Evolutionary conservation across 2,797 vertebrate species (phyloP).

Genomic region (Scleropages formosus): DNA sequence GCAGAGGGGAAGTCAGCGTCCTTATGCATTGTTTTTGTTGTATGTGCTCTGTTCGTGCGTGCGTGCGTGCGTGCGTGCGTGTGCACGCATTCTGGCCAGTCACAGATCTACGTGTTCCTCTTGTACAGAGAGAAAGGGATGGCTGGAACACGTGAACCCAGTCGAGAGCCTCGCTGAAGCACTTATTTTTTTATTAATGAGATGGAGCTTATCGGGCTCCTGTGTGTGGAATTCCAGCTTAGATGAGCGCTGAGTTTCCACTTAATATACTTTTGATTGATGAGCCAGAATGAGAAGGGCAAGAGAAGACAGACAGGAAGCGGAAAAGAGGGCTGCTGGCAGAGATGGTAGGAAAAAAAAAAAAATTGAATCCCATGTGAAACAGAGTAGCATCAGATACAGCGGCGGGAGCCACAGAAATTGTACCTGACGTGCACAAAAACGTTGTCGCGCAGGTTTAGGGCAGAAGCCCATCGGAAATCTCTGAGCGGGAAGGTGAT

Average conservation of each 20-base stretch:
- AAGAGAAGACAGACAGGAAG: conserved; percentile 53
- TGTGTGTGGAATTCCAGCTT: conserved; percentile 91
- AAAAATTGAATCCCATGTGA: conserved; percentile 60
- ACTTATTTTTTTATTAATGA: conserved; percentile 90
- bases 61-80: not conserved
- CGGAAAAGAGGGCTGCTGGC: not conserved
- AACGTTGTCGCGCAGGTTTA: conserved; percentile 39
- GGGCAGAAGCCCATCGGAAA: conserved; percentile 43
- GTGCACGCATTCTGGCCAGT: not conserved
- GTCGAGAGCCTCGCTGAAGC: conserved; percentile 79
- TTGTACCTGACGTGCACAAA: conserved; percentile 37
- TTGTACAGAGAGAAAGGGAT: conserved; percentile 64
- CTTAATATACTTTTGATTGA: conserved; percentile 99
- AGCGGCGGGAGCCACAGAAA: conserved; percentile 27
- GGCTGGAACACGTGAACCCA: conserved; percentile 43
- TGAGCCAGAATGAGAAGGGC: conserved; percentile 83
- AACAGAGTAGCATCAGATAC: conserved; percentile 58
- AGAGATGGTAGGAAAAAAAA: conserved; percentile 51
- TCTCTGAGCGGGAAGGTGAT: conserved; percentile 43
- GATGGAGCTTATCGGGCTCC: conserved; percentile 96
- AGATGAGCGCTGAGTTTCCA: conserved; percentile 89
- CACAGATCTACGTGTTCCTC: conserved; percentile 26
- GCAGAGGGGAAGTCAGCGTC: not conserved
- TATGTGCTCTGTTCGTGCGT: not conserved
- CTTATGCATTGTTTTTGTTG: not conserved